Conservation (phyloP, 2,888 invertebrate genomes). For the Diadromus collaris region DNA sequence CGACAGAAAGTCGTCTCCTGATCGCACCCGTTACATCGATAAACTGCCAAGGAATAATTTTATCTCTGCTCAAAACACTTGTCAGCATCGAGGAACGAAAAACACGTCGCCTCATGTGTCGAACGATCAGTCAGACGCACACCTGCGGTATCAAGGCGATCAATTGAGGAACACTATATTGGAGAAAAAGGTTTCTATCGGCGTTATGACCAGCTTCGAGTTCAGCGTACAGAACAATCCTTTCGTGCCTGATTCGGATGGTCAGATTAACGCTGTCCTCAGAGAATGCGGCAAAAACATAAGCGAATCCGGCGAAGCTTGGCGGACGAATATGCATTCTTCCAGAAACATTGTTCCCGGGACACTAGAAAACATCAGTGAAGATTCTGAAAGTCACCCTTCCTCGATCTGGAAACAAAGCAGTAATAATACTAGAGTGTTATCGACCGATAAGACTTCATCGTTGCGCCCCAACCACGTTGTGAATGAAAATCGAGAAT, state of each 20-base stretch:
- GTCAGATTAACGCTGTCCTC: slow-evolving; percentile 45
- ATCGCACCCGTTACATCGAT: background rate
- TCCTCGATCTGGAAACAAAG: slow-evolving; percentile 75
- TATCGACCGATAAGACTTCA: slow-evolving; percentile 33
- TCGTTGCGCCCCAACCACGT: slow-evolving; percentile 23
- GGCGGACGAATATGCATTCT: slow-evolving; percentile 26
- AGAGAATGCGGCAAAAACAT: slow-evolving; percentile 38
- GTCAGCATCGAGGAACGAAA: slow-evolving; percentile 23
- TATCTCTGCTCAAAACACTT: slow-evolving; percentile 18
- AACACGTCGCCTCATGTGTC: slow-evolving; percentile 30
- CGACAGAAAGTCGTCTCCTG: slow-evolving; percentile 8
- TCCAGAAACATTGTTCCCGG: slow-evolving; percentile 54
- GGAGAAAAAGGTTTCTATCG: slow-evolving; percentile 85
- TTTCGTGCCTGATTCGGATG: slow-evolving; percentile 65
- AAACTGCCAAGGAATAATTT: background rate
- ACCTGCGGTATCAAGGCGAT: slow-evolving; percentile 61
- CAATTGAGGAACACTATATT: slow-evolving; percentile 74
- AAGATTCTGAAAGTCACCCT: slow-evolving; percentile 77
- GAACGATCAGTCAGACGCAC: slow-evolving; percentile 28
- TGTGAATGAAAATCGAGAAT: background rate
- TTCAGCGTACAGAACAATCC: slow-evolving; percentile 79
- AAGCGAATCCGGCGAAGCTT: slow-evolving; percentile 14
- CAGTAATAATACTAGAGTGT: slow-evolving; percentile 64
- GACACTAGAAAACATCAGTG: slow-evolving; percentile 76
- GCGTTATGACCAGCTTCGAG: slow-evolving; percentile 88